phyloP scores from a whole-genome alignment of 2,888 invertebrate genomes.

The Cerastis leucographa region DNA sequence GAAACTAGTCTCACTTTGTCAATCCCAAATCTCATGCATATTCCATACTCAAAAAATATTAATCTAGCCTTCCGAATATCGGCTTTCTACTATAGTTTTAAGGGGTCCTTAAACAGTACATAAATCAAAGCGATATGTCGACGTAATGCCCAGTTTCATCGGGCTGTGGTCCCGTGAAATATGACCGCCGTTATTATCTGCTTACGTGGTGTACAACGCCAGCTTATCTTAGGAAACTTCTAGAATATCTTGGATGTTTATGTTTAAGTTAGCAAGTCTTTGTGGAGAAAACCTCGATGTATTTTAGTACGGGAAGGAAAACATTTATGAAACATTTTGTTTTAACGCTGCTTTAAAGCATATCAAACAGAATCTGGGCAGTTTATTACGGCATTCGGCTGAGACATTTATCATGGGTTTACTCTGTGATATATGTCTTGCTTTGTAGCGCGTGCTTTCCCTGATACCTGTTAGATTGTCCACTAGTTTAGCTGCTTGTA shows the following conservation, averaged over 20 bases:
- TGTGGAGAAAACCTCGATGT: constrained; percentile 21
- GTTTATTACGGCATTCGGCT: neutral
- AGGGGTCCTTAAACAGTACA: constrained; percentile 87
- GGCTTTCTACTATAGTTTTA: constrained; percentile 84
- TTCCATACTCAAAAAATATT: constrained; percentile 38
- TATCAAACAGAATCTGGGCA: neutral
- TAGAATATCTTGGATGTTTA: constrained; percentile 62
- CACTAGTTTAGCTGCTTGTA: neutral
- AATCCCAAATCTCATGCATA: constrained; percentile 23
- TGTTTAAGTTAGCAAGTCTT: constrained; percentile 52
- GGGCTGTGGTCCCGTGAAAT: constrained; percentile 85
- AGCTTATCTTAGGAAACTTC: constrained; percentile 62
- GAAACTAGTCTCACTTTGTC: neutral
- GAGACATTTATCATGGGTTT: constrained; percentile 31
- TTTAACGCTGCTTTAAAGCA: constrained; percentile 25
- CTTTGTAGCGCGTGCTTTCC: neutral
- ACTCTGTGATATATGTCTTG: constrained; percentile 33
- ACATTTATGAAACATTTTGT: constrained; percentile 27
- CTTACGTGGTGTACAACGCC: constrained; percentile 64
- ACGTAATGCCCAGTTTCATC: constrained; percentile 86
- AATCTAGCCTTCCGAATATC: constrained; percentile 70
- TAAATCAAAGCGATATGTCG: constrained; percentile 89
- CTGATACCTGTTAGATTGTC: constrained; percentile 9
- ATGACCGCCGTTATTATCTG: constrained; percentile 83
- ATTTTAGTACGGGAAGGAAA: constrained; percentile 28